A percentile compares a stretch with the other conserved stretches of the same genome.
These are phyloP conservation scores for Trichacis sp. DNA, from an alignment of 2,888 invertebrate genomes.

Conservation along the genomic window DNA sequence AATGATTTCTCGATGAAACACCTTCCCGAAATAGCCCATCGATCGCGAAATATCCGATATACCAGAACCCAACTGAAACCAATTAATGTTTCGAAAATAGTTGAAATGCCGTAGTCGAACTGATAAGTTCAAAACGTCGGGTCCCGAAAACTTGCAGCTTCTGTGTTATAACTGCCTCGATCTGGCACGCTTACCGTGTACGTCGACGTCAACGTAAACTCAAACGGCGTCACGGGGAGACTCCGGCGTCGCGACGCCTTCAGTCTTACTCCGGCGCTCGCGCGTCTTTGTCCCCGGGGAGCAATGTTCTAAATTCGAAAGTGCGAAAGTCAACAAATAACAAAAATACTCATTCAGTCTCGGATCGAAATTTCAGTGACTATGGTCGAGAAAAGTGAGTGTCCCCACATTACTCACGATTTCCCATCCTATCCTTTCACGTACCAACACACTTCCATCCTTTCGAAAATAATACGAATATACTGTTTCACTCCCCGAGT, in stretches of 20 bases:
- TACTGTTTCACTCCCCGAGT: too few relatives aligned
- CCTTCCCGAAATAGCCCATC: neutral
- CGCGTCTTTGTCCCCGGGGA: slow-evolving; percentile 36
- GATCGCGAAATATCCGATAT: too few relatives aligned
- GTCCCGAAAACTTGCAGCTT: slow-evolving; percentile 18
- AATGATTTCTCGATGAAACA: neutral
- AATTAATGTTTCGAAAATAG: neutral
- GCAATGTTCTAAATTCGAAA: slow-evolving; percentile 37
- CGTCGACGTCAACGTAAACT: slow-evolving; percentile 50
- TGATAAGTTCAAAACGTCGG: slow-evolving; percentile 3
- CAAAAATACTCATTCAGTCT: neutral
- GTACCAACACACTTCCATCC: neutral
- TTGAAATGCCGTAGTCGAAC: neutral
- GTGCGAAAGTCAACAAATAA: slow-evolving; percentile 27
- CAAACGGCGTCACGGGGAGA: slow-evolving; percentile 51
- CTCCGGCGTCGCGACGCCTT: slow-evolving; percentile 63
- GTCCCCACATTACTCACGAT: slow-evolving; percentile 17
- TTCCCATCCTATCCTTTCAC: neutral
- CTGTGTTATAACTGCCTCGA: slow-evolving; percentile 26
- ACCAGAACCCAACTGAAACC: too few relatives aligned
- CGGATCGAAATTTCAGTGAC: slow-evolving; percentile 38
- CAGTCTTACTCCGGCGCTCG: slow-evolving; percentile 58
- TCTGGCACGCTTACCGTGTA: slow-evolving; percentile 45
- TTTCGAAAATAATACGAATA: neutral
- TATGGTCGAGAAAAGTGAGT: slow-evolving; percentile 67